Evolutionary conservation across 2,888 invertebrate genomes (phyloP).

Genomic region (Oasisia sp.): DNA sequence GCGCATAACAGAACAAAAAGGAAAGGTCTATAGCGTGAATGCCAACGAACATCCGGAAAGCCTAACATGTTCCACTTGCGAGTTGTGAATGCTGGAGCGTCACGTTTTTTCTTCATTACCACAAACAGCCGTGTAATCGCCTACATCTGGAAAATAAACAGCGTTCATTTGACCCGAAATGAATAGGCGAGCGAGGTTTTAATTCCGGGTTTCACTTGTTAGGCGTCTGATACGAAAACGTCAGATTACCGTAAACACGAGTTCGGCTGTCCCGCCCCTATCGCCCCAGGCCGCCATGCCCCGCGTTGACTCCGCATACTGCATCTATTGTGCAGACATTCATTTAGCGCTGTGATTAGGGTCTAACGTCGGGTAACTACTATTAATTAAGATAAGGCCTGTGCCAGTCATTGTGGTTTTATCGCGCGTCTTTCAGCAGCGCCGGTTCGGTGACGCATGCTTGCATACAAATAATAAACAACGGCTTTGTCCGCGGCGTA

Average conservation of each 20-base stretch:
- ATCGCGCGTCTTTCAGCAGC: neutral
- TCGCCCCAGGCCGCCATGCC: neutral
- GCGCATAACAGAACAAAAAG: neutral
- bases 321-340: neutral
- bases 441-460: neutral
- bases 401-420: neutral
- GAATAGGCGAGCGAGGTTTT: neutral
- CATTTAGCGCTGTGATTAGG: neutral
- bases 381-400: neutral
- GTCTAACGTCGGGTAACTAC: conserved; percentile 17
- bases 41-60: neutral
- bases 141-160: neutral
- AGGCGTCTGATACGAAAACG: neutral
- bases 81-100: neutral
- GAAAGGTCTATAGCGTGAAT: neutral
- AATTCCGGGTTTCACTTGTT: conserved; percentile 17
- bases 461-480: neutral
- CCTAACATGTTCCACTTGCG: too few species aligned
- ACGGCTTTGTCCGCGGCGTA: neutral
- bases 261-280: neutral
- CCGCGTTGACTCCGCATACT: neutral
- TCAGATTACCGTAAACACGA: neutral
- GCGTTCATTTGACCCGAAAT: neutral
- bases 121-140: neutral
- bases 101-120: neutral